These are phyloP conservation scores for Sturnira hondurensis DNA, from an alignment of 2,113 vertebrate genomes.

Conservation along the genomic window DNA sequence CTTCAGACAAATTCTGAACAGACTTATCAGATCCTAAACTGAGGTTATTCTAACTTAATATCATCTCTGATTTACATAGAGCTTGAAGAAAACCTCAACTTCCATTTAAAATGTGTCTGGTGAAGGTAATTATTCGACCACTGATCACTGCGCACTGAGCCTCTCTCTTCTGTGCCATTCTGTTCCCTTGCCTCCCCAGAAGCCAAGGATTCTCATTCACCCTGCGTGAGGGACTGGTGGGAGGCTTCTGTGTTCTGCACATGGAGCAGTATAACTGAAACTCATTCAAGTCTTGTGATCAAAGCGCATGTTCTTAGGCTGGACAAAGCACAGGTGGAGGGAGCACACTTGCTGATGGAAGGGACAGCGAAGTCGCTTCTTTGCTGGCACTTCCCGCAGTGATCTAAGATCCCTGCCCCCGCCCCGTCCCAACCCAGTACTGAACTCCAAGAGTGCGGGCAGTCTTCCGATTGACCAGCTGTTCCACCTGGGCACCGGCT, in stretches of 20 bases:
- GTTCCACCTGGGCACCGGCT: not conserved
- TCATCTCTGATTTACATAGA: not conserved
- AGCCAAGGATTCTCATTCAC: not conserved
- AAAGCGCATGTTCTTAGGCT: not conserved
- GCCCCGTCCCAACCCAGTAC: not conserved
- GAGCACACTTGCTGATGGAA: not conserved
- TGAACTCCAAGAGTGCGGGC: not conserved
- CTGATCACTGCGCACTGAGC: not conserved
- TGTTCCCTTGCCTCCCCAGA: not conserved
- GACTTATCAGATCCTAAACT: not conserved
- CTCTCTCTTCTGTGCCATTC: not conserved
- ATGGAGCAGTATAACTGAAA: not conserved
- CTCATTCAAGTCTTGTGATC: not conserved
- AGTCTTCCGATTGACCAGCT: not conserved
- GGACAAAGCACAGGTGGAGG: not conserved
- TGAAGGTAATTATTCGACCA: not conserved
- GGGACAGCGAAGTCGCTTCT: not conserved
- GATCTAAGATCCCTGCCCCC: not conserved
- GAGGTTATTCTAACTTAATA: not conserved
- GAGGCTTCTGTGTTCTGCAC: not conserved
- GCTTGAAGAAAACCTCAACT: not conserved
- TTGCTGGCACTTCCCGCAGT: too few species aligned
- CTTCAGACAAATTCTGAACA: not conserved
- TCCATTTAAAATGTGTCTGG: not conserved
- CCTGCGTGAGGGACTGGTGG: not conserved